Base-by-base conservation (phyloP, 2,888 invertebrate species). In the Timema cristinae region DNA sequence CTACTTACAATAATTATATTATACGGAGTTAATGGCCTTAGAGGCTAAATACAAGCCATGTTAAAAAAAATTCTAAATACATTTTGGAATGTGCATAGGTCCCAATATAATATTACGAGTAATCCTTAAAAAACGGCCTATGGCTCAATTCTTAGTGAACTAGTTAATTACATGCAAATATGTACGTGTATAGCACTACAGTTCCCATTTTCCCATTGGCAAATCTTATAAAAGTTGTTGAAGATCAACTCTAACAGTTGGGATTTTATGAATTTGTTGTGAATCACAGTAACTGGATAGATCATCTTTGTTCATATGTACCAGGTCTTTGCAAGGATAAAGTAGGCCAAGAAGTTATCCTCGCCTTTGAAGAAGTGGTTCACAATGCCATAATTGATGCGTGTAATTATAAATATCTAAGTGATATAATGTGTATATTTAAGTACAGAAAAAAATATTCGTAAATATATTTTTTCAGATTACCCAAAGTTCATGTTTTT, bases 381-480 rank as follows among this genome's bases (percentile, higher is more conserved):
- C 59, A 59, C 13, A 59, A 59, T n/a, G n/a, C 59, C 6, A 59
- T 59, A 59, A 9, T 59, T 59, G 59, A 59, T 13, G n/a, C n/a
- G 32, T n/a, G 7, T 0, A 59, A 5, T 59, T 59, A 59, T 32
- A 59, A n/a, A 13, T 59, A 0, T 32, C 15, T n/a, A 7, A 59
- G 59, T 59, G 15, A 59, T 9, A 1, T 0, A 59, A 59, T n/a
- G 5, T 59, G 9, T 59, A 9, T 59, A 59, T 59, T 59, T n/a
- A 4, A 13, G 15, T 59, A 32, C 59, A 59, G 59, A 13, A 9
- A 59, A 59, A 0, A 59, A 13, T 59, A 7, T 59, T 59, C 59
- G 59, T 6, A n/a, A n/a, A 59, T 15, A 59, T 7, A 59, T 59
- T 13, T 59, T 59, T 59, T 15, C 59, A 4, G 9, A 59, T 4